Evolutionary conservation across 1,140 invertebrate species (phyloP).

Genomic region (Drosophila funebris): DNA sequence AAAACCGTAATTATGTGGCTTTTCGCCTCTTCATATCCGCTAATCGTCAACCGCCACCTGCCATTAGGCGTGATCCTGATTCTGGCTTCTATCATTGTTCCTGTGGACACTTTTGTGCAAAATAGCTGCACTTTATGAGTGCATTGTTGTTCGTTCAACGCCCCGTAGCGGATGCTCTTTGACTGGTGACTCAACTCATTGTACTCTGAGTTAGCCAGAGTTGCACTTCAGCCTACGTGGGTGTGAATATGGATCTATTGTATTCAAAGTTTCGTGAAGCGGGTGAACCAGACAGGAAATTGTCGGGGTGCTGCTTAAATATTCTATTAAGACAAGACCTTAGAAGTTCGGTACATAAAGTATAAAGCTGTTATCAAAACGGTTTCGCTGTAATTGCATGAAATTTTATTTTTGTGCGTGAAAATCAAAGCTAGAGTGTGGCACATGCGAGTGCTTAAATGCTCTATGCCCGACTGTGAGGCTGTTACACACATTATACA

Average conservation of each 20-base stretch:
- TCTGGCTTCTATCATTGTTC: conserved; percentile 53
- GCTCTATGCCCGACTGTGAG: too few relatives aligned
- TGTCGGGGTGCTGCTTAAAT: conserved; percentile 43
- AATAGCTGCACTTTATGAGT: conserved; percentile 62
- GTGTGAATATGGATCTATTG: conserved; percentile 74
- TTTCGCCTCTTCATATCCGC: conserved; percentile 70
- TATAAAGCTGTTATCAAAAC: too few relatives aligned
- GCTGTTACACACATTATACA: too few relatives aligned
- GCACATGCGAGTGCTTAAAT: too few relatives aligned
- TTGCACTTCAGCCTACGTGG: conserved; percentile 67
- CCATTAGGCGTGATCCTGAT: conserved; percentile 6
- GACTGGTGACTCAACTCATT: conserved; percentile 60
- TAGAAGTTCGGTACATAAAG: too few relatives aligned
- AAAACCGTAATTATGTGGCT: conserved; percentile 73
- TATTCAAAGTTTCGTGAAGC: conserved; percentile 43
- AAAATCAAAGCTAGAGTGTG: too few relatives aligned
- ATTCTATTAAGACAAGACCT: too few relatives aligned
- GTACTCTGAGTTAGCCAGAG: conserved; percentile 53
- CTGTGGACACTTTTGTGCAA: conserved; percentile 53
- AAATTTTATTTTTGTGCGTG: too few relatives aligned
- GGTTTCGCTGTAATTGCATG: too few relatives aligned
- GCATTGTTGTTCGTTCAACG: conserved; percentile 22
- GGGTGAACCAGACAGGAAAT: conserved; percentile 48
- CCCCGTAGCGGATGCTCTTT: conserved; percentile 65
- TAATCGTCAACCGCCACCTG: conserved; percentile 5